These are phyloP conservation scores for Hemibagrus guttatus DNA, from an alignment of 2,797 vertebrate genomes.

Conservation along the genomic window DNA sequence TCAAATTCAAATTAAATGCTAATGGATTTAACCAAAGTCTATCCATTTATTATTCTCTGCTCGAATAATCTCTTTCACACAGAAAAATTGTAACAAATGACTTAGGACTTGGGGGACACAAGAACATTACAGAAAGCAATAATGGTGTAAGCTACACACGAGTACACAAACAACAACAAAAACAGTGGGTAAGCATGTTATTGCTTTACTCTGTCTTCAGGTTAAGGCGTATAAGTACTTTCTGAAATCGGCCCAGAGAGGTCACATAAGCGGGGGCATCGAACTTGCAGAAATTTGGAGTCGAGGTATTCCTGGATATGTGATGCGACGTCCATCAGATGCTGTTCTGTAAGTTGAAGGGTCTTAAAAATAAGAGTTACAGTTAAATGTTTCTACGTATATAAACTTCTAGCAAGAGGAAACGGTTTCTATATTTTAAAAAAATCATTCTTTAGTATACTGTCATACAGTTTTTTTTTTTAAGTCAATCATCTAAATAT, in stretches of 20 bases:
- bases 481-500: not conserved
- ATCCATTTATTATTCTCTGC: constrained; percentile 2
- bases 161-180: constrained; percentile 1
- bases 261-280: constrained; percentile 71
- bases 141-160: not conserved
- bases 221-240: constrained; percentile 75
- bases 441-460: not conserved
- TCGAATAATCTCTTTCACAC: too few species aligned
- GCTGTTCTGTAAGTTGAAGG: constrained; percentile 73
- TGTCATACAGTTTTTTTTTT: not conserved
- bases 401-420: not conserved
- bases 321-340: constrained; percentile 68
- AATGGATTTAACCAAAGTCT: constrained; percentile 2
- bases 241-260: constrained; percentile 73
- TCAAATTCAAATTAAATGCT: not conserved
- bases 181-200: not conserved
- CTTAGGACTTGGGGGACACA: not conserved
- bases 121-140: not conserved
- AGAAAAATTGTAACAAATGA: constrained; percentile 1
- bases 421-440: not conserved
- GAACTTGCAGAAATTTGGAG: constrained; percentile 72
- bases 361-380: not conserved
- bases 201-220: constrained; percentile 59
- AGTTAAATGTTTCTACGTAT: not conserved
- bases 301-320: constrained; percentile 69